phyloP scores from a whole-genome alignment of 1,140 invertebrate species.

The Panagrolaimus sp. region DNA sequence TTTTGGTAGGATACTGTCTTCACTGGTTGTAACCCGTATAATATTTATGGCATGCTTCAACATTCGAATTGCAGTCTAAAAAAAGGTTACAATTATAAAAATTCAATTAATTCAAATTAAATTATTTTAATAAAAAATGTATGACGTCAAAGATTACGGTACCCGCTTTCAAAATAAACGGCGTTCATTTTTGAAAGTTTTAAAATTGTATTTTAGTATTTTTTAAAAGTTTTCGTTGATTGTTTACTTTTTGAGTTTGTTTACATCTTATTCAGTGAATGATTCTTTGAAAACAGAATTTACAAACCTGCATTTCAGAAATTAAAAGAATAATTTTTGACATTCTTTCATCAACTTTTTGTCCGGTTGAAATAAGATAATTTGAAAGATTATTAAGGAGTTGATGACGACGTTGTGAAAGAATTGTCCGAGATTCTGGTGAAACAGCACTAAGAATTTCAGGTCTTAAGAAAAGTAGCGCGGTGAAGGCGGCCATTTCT shows the following conservation, averaged over 20 bases:
- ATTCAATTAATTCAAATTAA: neutral
- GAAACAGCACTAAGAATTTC: neutral
- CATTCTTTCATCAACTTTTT: conserved; percentile 11
- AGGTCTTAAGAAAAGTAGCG: neutral
- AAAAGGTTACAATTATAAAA: neutral
- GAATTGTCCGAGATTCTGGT: neutral
- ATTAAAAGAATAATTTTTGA: conserved; percentile 3
- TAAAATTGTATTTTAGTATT: too few species aligned
- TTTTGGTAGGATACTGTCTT: conserved; percentile 2
- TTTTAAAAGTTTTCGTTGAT: too few species aligned
- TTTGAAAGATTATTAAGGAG: neutral
- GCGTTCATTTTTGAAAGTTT: too few species aligned
- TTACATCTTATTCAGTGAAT: too few species aligned
- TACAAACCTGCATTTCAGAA: conserved; percentile 4
- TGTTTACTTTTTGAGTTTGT: too few species aligned
- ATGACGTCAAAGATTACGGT: too few species aligned
- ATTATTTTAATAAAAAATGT: too few species aligned
- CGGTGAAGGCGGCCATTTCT: neutral
- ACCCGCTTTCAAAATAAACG: too few species aligned
- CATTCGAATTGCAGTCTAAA: neutral
- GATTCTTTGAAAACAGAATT: too few species aligned
- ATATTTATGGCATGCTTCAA: conserved; percentile 12
- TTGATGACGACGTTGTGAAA: neutral
- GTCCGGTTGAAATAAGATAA: conserved; percentile 2
- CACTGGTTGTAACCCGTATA: conserved; percentile 4